Percentiles rank a stretch among this genome's conserved stretches.
These are phyloP conservation scores for Irena cyanogastra DNA, from an alignment of 2,113 vertebrate genomes.

Conservation along the genomic window DNA sequence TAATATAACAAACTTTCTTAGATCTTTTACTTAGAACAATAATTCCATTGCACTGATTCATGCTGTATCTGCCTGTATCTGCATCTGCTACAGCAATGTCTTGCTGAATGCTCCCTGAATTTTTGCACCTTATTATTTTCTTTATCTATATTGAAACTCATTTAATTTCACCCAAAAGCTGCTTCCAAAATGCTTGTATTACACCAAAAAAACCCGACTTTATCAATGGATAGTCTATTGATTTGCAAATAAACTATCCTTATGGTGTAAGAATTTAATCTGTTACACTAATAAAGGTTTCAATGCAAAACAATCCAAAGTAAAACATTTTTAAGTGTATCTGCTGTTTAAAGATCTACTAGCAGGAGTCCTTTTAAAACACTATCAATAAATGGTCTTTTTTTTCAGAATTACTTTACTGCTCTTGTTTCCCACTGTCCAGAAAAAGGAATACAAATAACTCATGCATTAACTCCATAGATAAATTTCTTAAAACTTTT, in stretches of 20 bases:
- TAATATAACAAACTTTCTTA: slow-evolving; percentile 29
- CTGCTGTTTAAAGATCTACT: not conserved
- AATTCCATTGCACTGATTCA: not conserved
- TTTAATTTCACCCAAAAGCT: slow-evolving; percentile 39
- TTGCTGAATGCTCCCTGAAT: slow-evolving; percentile 1
- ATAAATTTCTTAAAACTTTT: not conserved
- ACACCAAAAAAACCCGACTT: not conserved
- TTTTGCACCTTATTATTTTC: not conserved
- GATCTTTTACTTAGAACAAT: not conserved
- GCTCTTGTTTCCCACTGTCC: not conserved
- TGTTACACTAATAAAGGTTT: not conserved
- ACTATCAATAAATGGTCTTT: not conserved
- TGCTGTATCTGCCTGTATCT: not conserved
- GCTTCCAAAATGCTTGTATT: slow-evolving; percentile 41
- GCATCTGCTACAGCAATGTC: not conserved
- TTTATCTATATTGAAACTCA: slow-evolving; percentile 53
- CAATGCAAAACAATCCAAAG: not conserved
- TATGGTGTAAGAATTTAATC: not conserved
- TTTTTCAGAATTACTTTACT: not conserved
- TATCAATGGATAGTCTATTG: not conserved
- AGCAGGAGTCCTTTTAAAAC: not conserved
- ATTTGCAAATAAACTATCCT: not conserved
- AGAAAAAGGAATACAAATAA: not conserved
- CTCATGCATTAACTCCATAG: not conserved
- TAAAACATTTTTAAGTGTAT: not conserved